Conservation (phyloP, 2,113 vertebrate species). For the Nyctereutes procyonoides region DNA sequence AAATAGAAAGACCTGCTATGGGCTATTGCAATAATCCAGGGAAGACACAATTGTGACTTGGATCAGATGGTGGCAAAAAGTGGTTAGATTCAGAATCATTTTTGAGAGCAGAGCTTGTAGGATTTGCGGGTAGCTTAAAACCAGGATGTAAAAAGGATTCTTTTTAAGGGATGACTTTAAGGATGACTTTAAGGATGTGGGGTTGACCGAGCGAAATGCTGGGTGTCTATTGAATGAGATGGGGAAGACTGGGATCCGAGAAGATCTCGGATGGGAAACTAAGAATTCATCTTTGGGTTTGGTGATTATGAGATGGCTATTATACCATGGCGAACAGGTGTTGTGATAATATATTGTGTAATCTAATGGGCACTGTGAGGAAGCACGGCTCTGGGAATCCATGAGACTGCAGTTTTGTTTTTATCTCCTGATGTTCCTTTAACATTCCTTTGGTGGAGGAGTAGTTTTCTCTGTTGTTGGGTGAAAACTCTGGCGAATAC, state of each 20-base stretch:
- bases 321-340: too few species aligned
- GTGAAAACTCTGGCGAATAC: background rate
- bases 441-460: background rate
- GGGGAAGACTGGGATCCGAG: background rate
- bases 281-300: background rate
- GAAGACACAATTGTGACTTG: background rate
- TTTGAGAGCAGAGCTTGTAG: background rate
- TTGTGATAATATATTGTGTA: background rate
- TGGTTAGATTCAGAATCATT: background rate
- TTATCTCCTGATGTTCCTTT: background rate
- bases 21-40: background rate
- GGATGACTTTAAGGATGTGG: background rate
- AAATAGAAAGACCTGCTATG: background rate
- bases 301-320: background rate
- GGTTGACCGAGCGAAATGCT: background rate
- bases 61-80: background rate
- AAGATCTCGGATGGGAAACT: background rate
- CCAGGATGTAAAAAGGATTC: background rate
- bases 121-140: background rate
- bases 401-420: background rate
- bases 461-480: background rate
- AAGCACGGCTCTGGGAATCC: background rate
- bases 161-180: background rate
- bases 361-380: background rate
- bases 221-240: background rate